A percentile compares a stretch with the other conserved stretches of the same genome.
Evolutionary conservation across 2,113 vertebrate genomes (phyloP).

Genomic region (Silurus asotus): DNA sequence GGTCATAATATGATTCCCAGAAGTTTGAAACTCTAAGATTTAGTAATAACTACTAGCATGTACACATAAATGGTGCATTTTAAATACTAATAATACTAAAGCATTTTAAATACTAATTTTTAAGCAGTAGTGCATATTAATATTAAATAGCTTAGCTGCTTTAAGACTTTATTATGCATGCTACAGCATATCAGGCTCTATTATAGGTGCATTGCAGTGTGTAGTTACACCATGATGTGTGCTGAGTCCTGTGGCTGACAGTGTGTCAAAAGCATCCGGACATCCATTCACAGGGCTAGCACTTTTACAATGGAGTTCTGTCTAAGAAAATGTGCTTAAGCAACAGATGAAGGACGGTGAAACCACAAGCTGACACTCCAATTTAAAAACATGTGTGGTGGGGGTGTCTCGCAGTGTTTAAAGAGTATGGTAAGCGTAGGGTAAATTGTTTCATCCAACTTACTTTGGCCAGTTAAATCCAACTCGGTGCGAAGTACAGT

Average conservation of each 20-base stretch:
- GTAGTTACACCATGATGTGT: conserved; percentile 12
- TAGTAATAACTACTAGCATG: background rate
- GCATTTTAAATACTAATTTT: background rate
- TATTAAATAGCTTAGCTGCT: background rate
- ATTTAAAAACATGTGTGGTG: background rate
- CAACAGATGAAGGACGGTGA: background rate
- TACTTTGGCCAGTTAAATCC: background rate
- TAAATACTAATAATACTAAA: background rate
- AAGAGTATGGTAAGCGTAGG: background rate
- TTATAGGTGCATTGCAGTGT: background rate
- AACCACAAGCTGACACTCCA: conserved; percentile 27
- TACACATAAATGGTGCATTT: background rate
- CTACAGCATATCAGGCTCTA: background rate
- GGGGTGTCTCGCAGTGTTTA: background rate
- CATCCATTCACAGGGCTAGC: conserved; percentile 35
- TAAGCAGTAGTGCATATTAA: background rate
- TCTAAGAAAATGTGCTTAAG: conserved; percentile 27
- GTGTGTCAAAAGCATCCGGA: conserved; percentile 46
- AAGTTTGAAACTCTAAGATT: background rate
- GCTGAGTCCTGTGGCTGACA: conserved; percentile 42
- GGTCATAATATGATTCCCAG: background rate
- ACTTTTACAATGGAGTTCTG: conserved; percentile 48
- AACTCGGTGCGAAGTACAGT: too few species aligned
- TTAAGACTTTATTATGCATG: background rate
- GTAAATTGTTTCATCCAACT: background rate